A percentile compares a stretch with the other conserved stretches of the same genome.
phyloP scores from a whole-genome alignment of 37 sponge, comb jelly and placozoan genomes.

The Chondrilla cf. caribensis region DNA sequence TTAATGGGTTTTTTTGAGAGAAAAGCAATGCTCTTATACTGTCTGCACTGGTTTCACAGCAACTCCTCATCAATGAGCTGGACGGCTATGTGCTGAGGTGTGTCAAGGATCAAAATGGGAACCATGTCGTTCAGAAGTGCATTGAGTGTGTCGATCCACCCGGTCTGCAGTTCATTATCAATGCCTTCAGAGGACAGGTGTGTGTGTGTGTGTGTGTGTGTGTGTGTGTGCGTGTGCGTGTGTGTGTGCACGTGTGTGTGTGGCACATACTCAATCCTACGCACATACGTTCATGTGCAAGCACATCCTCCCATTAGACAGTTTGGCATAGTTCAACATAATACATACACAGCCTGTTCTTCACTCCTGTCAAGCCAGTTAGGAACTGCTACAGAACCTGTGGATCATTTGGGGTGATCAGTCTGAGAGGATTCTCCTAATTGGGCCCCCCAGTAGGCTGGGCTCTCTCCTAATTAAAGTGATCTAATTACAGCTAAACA shows the following conservation, averaged over 20 bases:
- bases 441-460: too few relatives aligned
- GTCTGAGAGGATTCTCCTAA: too few relatives aligned
- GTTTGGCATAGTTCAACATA: too few relatives aligned
- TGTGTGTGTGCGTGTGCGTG: not conserved
- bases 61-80: conserved; percentile 70
- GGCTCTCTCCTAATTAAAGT: too few relatives aligned
- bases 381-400: too few relatives aligned
- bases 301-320: too few relatives aligned
- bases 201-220: not conserved
- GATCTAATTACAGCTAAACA: too few relatives aligned
- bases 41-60: conserved; percentile 54
- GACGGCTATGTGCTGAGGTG: conserved; percentile 83
- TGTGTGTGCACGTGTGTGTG: not conserved
- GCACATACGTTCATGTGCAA: not conserved
- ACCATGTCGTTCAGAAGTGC: conserved; percentile 98
- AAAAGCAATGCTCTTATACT: too few relatives aligned
- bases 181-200: conserved; percentile 74
- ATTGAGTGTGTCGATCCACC: conserved; percentile 80
- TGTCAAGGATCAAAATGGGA: conserved; percentile 94
- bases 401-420: too few relatives aligned
- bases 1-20: too few relatives aligned
- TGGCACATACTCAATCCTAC: not conserved
- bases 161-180: conserved; percentile 63
- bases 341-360: too few relatives aligned
- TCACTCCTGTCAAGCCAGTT: too few relatives aligned